Conservation (phyloP, 2,888 invertebrate species). For the Mongoloraphidia duomilia region DNA sequence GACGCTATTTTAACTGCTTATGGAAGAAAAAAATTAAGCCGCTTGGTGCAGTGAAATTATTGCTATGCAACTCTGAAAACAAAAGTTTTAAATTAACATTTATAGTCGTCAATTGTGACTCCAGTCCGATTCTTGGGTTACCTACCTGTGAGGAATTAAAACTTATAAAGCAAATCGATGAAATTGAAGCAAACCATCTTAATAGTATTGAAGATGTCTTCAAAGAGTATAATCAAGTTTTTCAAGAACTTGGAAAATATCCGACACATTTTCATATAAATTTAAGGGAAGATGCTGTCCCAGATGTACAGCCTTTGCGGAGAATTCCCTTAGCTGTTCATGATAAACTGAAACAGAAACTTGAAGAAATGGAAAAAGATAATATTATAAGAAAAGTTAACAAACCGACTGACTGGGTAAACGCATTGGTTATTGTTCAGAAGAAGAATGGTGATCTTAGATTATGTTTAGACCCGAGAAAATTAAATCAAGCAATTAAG, state of each 20-base stretch:
- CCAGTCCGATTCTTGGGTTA: too few relatives aligned
- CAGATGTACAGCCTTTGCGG: slow-evolving; percentile 7
- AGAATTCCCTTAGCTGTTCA: slow-evolving; percentile 9
- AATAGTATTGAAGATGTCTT: too few relatives aligned
- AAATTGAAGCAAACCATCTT: not conserved
- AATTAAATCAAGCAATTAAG: not conserved
- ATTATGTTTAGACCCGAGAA: too few relatives aligned
- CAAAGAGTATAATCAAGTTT: slow-evolving; percentile 10
- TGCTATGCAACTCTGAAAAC: too few relatives aligned
- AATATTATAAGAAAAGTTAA: slow-evolving; percentile 8
- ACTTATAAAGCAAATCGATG: not conserved
- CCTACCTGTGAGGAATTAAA: slow-evolving; percentile 1
- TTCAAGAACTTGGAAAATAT: slow-evolving; percentile 9
- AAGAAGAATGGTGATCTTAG: too few relatives aligned
- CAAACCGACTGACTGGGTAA: not conserved
- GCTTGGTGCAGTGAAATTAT: too few relatives aligned
- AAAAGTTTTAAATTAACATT: too few relatives aligned
- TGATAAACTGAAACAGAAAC: slow-evolving; percentile 4
- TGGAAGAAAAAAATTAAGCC: too few relatives aligned
- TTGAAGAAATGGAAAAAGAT: slow-evolving; percentile 8
- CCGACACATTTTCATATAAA: slow-evolving; percentile 5
- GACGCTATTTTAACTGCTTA: too few relatives aligned
- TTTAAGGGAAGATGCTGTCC: slow-evolving; percentile 3
- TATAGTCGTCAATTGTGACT: too few relatives aligned
- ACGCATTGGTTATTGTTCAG: too few relatives aligned